These are phyloP conservation scores for Bombus sylvicola DNA, from an alignment of 1,140 invertebrate genomes.

Conservation along the genomic window DNA sequence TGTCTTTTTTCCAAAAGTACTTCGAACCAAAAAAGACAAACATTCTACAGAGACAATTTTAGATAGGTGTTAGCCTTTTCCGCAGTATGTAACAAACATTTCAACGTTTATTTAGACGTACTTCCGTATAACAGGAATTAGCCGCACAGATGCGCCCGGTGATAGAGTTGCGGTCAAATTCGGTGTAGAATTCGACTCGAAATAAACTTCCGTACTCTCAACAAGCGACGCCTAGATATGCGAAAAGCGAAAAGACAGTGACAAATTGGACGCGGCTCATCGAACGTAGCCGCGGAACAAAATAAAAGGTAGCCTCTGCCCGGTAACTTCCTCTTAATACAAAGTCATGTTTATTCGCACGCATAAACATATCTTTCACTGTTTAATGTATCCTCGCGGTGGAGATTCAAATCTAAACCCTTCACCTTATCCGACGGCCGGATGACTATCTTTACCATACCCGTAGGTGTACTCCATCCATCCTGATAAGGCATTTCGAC, in stretches of 20 bases:
- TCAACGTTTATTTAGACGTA: neutral
- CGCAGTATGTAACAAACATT: no score
- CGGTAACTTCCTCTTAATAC: neutral
- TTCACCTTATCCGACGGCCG: neutral
- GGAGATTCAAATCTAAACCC: slow-evolving; percentile 16
- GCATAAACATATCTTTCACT: neutral
- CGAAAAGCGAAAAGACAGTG: slow-evolving; percentile 50
- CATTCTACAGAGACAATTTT: neutral
- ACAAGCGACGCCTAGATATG: slow-evolving; percentile 20
- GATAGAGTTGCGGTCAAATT: slow-evolving; percentile 15
- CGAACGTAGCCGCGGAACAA: slow-evolving; percentile 17
- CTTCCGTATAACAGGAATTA: no score
- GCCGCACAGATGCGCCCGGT: neutral
- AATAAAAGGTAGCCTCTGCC: neutral
- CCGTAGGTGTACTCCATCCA: neutral
- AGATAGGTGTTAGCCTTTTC: neutral
- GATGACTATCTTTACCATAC: slow-evolving; percentile 8
- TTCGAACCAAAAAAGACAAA: neutral
- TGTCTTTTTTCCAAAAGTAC: neutral
- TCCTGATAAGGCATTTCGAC: neutral
- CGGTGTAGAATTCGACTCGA: slow-evolving; percentile 37
- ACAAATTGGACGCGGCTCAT: slow-evolving; percentile 51
- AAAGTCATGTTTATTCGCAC: neutral
- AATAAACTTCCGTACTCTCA: slow-evolving; percentile 58
- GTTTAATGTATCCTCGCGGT: no score